Evolutionary conservation across 1,140 invertebrate genomes (phyloP), one percentile per base, ranked within the genome.

Genomic region (Hycleus cichorii): DNA sequence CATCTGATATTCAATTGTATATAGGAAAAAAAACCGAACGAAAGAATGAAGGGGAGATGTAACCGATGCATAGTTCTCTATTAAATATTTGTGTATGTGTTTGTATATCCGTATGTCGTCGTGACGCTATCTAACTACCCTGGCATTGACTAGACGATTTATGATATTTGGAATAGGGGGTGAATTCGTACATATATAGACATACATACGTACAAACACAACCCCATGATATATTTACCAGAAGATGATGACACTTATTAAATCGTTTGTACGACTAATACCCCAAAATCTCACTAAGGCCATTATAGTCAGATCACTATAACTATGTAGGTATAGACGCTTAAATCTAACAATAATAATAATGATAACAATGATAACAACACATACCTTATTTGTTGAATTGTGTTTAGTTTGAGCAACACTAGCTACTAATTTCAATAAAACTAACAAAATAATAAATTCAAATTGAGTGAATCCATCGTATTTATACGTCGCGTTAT

Each of bases 61-160:
- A 24, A 52, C 42, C 58, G 45, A 18, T 10, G 39, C 43, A 42
- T 47, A 54, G 24, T 25, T 11, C 12, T 32, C 32, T 32, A 4
- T 32, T 32, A 32, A 32, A 32, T 32, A 32, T 32, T 7, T 32
- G 32, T 32, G 32, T 32, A 32, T 32, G 32, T 32, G 32, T 32
- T 5, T 32, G 32, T 32, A 32, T 32, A 32, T 32, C 4, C 32
- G 32, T 32, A 32, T 32, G 32, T 32, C 7, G 32, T 32, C 32
- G 1, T 32, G 32, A 32, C 32, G 32, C 7, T 32, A 32, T 32
- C 32, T 32, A 32, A 32, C 32, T 32, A 32, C 32, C 46, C 65
- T 72, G 70, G 53, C 57, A 49, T 63, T 70, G 71, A 72, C 71
- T 72, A 59, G 60, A 62, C 32, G 32, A 72, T 72, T 72, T 72